Evolutionary conservation across 2,113 vertebrate genomes (phyloP), one percentile per base, ranked within the genome.

Genomic region (Carlito syrichta): DNA sequence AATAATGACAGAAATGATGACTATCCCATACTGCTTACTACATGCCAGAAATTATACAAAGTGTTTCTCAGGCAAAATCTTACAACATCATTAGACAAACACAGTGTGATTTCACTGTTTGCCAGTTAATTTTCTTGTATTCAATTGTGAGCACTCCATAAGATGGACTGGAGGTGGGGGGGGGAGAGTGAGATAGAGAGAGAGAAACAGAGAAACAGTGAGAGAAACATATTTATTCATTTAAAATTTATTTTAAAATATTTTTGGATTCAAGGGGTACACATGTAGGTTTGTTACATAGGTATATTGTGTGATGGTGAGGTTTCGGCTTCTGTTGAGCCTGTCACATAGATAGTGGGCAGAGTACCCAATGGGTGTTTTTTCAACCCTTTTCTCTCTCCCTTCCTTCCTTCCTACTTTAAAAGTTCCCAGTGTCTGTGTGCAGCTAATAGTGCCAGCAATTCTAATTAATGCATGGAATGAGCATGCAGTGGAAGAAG

Each of bases 91-190:
- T 11, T 73, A 48, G 25, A 32, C 50, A 48, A 32, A 7, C 17
- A 35, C 1, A 6, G 8, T 35, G 6, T 32, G 20, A 45, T 50
- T 16, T 63, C 20, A 9, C n/a, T 1, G 2, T 4, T 0, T 14
- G 32, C 43, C 3, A 73, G 38, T 12, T 66, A 22, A 10, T 38
- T 40, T 40, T 2, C 25, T 13, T n/a, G 52, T 40, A 20, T 45
- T n/a, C 48, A 56, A 1, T 35, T 32, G 2, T 40, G 17, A 56
- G 10, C 6, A 20, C 22, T 66, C 52, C 11, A 4, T n/a, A n/a
- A n/a, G n/a, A 10, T 2, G 35, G 43, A 45, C 48, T 2, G 27
- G 27, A 30, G 73, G 10, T 11, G 82, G 23, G 20, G 2, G 7
- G 3, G 22, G 23, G 48, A 6, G 27, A n/a, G 50, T 2, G 30